A percentile compares a stretch with the other conserved stretches of the same genome.
Evolutionary conservation across 2,113 vertebrate genomes (phyloP).

Genomic region (Chaenocephalus aceratus): DNA sequence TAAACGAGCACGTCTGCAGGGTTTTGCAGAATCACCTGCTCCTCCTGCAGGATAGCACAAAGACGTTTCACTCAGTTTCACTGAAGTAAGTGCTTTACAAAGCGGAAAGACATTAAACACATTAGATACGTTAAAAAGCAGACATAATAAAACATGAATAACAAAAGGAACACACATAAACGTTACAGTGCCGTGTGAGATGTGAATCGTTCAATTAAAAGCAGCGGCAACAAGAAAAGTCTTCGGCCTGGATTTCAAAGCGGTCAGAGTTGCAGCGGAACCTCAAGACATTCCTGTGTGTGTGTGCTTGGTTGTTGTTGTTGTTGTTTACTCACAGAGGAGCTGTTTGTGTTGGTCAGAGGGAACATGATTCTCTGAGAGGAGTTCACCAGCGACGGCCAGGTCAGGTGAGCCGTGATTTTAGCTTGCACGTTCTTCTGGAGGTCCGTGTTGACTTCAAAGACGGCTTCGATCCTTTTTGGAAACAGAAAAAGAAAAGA

Average conservation of each 20-base stretch:
- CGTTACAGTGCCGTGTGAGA: no score
- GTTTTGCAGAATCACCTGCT: conserved; percentile 94
- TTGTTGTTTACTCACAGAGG: conserved; percentile 89
- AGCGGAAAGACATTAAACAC: no score
- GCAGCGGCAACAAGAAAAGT: no score
- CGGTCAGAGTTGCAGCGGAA: no score
- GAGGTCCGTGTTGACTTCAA: conserved; percentile 98
- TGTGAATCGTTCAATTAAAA: no score
- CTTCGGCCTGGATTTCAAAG: no score
- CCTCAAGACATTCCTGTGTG: background rate
- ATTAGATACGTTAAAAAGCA: no score
- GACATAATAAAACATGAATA: no score
- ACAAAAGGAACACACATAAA: no score
- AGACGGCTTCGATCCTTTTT: conserved; percentile 87
- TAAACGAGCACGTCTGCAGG: conserved; percentile 92
- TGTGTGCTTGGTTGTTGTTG: background rate
- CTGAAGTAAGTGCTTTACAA: no score
- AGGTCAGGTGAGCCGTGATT: conserved; percentile 91
- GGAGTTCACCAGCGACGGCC: conserved; percentile 93
- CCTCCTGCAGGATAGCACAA: conserved; percentile 83
- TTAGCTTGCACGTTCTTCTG: conserved; percentile 93
- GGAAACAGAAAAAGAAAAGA: background rate
- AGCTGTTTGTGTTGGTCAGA: conserved; percentile 95
- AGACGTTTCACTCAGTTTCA: background rate
- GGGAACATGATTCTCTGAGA: conserved; percentile 89